Conservation (phyloP, 2,888 invertebrate species). For the Himalopsyche kuldschensis region DNA sequence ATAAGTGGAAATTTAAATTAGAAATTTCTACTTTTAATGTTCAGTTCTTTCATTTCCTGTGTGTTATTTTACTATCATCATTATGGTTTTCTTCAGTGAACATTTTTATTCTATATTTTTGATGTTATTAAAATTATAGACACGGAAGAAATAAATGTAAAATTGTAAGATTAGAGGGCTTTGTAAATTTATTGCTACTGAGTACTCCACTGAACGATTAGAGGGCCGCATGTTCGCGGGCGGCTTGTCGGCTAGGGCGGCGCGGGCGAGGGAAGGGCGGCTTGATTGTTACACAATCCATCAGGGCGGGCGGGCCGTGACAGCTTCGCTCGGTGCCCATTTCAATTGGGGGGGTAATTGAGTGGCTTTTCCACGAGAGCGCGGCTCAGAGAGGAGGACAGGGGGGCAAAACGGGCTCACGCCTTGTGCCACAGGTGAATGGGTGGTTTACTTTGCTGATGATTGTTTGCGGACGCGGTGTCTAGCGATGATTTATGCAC, state of each 20-base stretch:
- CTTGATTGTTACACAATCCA: slow-evolving; percentile 40
- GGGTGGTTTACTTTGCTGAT: slow-evolving; percentile 5
- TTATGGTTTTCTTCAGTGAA: too few species aligned
- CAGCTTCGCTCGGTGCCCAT: slow-evolving; percentile 35
- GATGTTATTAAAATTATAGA: too few species aligned
- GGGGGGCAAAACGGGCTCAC: neutral
- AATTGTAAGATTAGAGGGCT: too few species aligned
- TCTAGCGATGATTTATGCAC: slow-evolving; percentile 17
- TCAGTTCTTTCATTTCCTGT: too few species aligned
- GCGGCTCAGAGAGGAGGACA: neutral
- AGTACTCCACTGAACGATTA: slow-evolving; percentile 13
- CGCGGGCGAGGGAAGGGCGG: neutral
- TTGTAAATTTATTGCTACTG: too few species aligned
- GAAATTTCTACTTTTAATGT: too few species aligned
- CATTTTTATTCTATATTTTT: too few species aligned
- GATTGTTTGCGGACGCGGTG: slow-evolving; percentile 23
- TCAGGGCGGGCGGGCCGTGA: slow-evolving; percentile 35
- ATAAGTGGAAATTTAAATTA: too few species aligned
- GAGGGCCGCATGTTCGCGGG: slow-evolving; percentile 16
- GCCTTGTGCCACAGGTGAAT: neutral
- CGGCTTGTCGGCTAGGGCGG: neutral
- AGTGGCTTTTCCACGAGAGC: slow-evolving; percentile 37
- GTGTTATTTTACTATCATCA: too few species aligned
- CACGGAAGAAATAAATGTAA: too few species aligned
- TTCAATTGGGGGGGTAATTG: slow-evolving; percentile 39